Percentiles rank a stretch among this genome's conserved stretches.
These are phyloP conservation scores for Plebejus argus DNA, from an alignment of 2,888 invertebrate species.

Conservation along the genomic window DNA sequence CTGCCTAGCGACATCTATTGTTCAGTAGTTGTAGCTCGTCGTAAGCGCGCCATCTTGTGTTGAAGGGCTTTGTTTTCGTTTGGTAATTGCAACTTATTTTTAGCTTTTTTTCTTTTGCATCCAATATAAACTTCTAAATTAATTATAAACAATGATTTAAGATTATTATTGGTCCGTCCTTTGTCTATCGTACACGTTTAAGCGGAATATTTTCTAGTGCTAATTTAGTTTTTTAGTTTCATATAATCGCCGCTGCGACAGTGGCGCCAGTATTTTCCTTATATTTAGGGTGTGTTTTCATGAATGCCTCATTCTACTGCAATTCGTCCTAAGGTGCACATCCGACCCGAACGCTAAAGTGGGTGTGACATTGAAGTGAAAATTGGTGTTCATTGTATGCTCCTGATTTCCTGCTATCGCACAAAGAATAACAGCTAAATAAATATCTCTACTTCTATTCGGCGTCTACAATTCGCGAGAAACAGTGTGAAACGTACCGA, in stretches of 20 bases:
- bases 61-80: background rate
- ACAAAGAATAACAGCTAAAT: slow-evolving; percentile 2
- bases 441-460: slow-evolving; percentile 12
- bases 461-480: slow-evolving; percentile 29
- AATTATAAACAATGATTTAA: background rate
- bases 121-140: background rate
- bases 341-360: slow-evolving; percentile 58
- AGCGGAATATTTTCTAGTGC: background rate
- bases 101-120: background rate
- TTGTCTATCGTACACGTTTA: background rate
- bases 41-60: background rate
- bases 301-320: slow-evolving; percentile 75
- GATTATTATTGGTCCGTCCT: background rate
- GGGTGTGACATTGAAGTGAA: slow-evolving; percentile 75
- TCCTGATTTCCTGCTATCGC: background rate
- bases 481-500: slow-evolving; percentile 45
- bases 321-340: slow-evolving; percentile 77
- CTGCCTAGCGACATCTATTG: slow-evolving; percentile 45
- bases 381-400: slow-evolving; percentile 44
- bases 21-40: slow-evolving; percentile 42
- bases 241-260: slow-evolving; percentile 54
- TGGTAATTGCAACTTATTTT: background rate
- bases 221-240: slow-evolving; percentile 56
- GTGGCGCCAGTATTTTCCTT: slow-evolving; percentile 78
- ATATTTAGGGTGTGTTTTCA: slow-evolving; percentile 78